phyloP scores from a whole-genome alignment of 2,888 invertebrate species.

The Laothoe populi region DNA sequence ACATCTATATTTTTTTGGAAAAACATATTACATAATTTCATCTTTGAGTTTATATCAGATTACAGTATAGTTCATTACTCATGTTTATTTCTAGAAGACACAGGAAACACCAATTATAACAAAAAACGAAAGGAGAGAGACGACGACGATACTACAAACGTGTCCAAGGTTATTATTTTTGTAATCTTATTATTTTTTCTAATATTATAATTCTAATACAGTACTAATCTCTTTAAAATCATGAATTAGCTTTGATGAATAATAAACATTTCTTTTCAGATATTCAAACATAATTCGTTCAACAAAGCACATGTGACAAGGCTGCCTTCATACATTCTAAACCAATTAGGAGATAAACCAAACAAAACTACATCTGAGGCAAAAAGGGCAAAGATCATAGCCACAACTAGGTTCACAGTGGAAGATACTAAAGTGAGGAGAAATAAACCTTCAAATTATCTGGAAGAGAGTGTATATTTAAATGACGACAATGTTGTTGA shows the following conservation, averaged over 20 bases:
- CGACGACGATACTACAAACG: constrained; percentile 49
- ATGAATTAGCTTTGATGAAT: not conserved
- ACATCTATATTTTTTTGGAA: too few species aligned
- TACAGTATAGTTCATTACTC: not conserved
- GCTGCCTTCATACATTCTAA: constrained; percentile 61
- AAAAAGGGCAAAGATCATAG: constrained; percentile 52
- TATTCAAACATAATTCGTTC: constrained; percentile 57
- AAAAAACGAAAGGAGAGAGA: constrained; percentile 70
- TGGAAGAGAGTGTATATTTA: constrained; percentile 75
- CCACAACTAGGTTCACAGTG: constrained; percentile 69
- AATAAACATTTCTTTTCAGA: constrained; percentile 45
- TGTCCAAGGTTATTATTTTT: constrained; percentile 5
- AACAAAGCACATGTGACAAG: constrained; percentile 63
- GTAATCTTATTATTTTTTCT: not conserved
- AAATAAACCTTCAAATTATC: constrained; percentile 71
- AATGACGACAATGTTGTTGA: constrained; percentile 54
- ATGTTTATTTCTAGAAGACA: constrained; percentile 40
- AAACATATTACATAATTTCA: too few species aligned
- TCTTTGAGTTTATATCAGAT: not conserved
- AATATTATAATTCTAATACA: not conserved
- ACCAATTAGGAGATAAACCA: constrained; percentile 63
- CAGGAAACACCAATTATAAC: constrained; percentile 42
- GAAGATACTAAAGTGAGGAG: constrained; percentile 58
- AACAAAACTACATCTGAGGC: constrained; percentile 37
- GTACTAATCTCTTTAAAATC: not conserved